Percentiles rank a stretch among this genome's conserved stretches.
phyloP scores from a whole-genome alignment of 2,888 invertebrate genomes.

The Macroteleia sp. region DNA sequence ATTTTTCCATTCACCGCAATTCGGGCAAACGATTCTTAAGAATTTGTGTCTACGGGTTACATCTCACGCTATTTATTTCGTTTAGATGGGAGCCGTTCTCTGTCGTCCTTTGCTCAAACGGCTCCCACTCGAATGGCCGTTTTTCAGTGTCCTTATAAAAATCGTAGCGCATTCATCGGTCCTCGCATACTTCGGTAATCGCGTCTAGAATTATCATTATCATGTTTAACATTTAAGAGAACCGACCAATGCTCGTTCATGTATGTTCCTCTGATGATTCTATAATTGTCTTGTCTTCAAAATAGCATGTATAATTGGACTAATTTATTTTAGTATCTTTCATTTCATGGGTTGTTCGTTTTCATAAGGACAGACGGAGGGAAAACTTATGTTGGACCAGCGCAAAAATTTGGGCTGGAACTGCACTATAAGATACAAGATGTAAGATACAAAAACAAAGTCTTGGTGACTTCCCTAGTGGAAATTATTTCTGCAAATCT shows the following conservation, averaged over 20 bases:
- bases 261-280: not conserved
- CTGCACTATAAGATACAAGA: too few relatives aligned
- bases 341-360: constrained; percentile 17
- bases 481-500: too few relatives aligned
- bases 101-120: not conserved
- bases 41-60: constrained; percentile 28
- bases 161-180: constrained; percentile 14
- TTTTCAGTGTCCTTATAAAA: constrained; percentile 18
- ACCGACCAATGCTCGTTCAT: constrained; percentile 15
- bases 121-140: constrained; percentile 12
- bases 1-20: constrained; percentile 29
- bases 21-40: constrained; percentile 29
- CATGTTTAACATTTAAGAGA: constrained; percentile 1
- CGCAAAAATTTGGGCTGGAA: too few relatives aligned
- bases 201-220: constrained; percentile 18
- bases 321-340: constrained; percentile 10
- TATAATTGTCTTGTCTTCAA: not conserved
- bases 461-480: too few relatives aligned
- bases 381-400: too few relatives aligned
- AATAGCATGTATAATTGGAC: not conserved
- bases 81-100: not conserved
- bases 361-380: constrained; percentile 63
- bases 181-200: constrained; percentile 5
- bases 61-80: constrained; percentile 24
- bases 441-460: too few relatives aligned